Evolutionary conservation across 1,140 invertebrate genomes (phyloP).

Genomic region (Triops cancriformis): DNA sequence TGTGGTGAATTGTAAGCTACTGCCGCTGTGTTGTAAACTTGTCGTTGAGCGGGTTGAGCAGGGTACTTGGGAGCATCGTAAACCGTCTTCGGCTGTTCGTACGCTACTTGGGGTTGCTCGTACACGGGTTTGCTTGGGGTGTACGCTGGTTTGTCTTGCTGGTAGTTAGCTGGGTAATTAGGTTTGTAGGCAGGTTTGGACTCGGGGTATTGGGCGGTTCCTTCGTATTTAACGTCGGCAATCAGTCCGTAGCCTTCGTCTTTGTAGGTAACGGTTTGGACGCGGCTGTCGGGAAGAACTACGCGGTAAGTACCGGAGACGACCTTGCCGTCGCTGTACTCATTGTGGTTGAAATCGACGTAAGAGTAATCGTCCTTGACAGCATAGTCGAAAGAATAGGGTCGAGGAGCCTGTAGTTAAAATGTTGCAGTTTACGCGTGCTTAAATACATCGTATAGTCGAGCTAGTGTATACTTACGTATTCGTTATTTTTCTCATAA

Average conservation of each 20-base stretch:
- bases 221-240: slow-evolving; percentile 65
- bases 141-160: slow-evolving; percentile 32
- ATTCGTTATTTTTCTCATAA: not conserved
- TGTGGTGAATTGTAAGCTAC: too few species aligned
- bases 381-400: slow-evolving; percentile 62
- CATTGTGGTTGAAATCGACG: slow-evolving; percentile 63
- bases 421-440: not conserved
- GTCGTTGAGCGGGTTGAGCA: not conserved
- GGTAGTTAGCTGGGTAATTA: not conserved
- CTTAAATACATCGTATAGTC: not conserved
- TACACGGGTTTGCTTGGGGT: slow-evolving; percentile 26
- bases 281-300: slow-evolving; percentile 60
- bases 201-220: slow-evolving; percentile 52
- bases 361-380: slow-evolving; percentile 56
- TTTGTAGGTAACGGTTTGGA: slow-evolving; percentile 65
- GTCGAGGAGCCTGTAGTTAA: slow-evolving; percentile 20
- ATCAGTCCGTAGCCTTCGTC: slow-evolving; percentile 70
- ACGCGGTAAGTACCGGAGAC: slow-evolving; percentile 62
- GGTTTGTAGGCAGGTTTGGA: slow-evolving; percentile 16
- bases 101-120: not conserved
- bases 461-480: not conserved
- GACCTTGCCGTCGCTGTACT: slow-evolving; percentile 50
- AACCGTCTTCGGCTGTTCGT: not conserved
- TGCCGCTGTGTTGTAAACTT: slow-evolving; percentile 14
- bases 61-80: slow-evolving; percentile 3